Evolutionary conservation across 2,888 invertebrate species (phyloP).

Genomic region (Argyresthia goedartella): DNA sequence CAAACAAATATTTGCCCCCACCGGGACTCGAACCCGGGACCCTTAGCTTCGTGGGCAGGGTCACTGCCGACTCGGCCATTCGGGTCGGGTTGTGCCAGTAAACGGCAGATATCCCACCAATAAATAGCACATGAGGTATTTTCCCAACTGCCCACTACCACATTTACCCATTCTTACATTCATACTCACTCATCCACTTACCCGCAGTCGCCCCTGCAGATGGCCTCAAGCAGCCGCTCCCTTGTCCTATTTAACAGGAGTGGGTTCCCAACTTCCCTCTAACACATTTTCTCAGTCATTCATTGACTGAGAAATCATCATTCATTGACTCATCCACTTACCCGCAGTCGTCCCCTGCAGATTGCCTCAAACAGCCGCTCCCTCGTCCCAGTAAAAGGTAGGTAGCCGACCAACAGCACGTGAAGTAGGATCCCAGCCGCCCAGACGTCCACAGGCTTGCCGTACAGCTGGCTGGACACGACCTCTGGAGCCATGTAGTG

Average conservation of each 20-base stretch:
- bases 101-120: slow-evolving; percentile 93
- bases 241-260: too few species aligned
- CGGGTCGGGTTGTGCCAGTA: slow-evolving; percentile 94
- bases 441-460: slow-evolving; percentile 98
- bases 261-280: slow-evolving; percentile 76
- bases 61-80: too few species aligned
- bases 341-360: slow-evolving; percentile 85
- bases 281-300: too few species aligned
- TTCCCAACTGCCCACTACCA: slow-evolving; percentile 99
- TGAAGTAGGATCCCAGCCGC: slow-evolving; percentile 96
- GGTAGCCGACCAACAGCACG: slow-evolving; percentile 91
- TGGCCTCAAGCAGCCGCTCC: slow-evolving; percentile 77
- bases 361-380: slow-evolving; percentile 94
- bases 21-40: too few species aligned
- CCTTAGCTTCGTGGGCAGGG: too few species aligned
- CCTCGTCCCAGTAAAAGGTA: slow-evolving; percentile 96
- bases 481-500: slow-evolving; percentile 99
- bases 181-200: too few species aligned
- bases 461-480: slow-evolving; percentile 89
- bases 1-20: too few species aligned
- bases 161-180: too few species aligned
- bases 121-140: slow-evolving; percentile 89
- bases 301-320: too few species aligned
- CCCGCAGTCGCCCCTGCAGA: slow-evolving; percentile 86
- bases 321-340: slow-evolving; percentile 34